These are phyloP conservation scores for Sarcophaga bullata DNA, from an alignment of 1,140 invertebrate species.

Conservation along the genomic window DNA sequence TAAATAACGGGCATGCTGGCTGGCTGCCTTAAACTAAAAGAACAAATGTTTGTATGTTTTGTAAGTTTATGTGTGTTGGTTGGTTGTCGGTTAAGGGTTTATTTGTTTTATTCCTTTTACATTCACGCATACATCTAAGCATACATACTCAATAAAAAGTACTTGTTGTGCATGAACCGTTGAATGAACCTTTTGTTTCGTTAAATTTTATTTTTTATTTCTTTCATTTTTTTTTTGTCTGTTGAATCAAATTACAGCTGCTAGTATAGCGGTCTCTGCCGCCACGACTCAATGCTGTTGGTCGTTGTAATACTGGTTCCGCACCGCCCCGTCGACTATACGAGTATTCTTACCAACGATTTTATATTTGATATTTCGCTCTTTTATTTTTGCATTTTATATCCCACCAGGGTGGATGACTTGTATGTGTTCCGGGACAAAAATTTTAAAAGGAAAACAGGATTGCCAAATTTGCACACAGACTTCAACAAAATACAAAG, in stretches of 20 bases:
- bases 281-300: not conserved
- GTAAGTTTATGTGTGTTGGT: not conserved
- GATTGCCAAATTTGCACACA: conserved; percentile 1
- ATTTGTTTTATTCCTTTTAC: not conserved
- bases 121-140: not conserved
- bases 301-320: not conserved
- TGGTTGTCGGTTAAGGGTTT: not conserved
- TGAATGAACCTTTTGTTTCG: not conserved
- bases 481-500: no score
- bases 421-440: conserved; percentile 10
- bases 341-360: not conserved
- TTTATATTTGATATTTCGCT: not conserved
- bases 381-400: not conserved
- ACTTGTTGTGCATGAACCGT: conserved; percentile 1
- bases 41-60: not conserved
- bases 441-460: not conserved
- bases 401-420: conserved; percentile 13
- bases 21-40: not conserved
- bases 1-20: not conserved
- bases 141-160: not conserved
- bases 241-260: conserved; percentile 24
- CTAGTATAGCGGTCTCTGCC: not conserved
- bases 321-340: not conserved
- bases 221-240: conserved; percentile 6
- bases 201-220: not conserved